Evolutionary conservation across 2,797 vertebrate species (phyloP).

Genomic region (Sparus aurata): DNA sequence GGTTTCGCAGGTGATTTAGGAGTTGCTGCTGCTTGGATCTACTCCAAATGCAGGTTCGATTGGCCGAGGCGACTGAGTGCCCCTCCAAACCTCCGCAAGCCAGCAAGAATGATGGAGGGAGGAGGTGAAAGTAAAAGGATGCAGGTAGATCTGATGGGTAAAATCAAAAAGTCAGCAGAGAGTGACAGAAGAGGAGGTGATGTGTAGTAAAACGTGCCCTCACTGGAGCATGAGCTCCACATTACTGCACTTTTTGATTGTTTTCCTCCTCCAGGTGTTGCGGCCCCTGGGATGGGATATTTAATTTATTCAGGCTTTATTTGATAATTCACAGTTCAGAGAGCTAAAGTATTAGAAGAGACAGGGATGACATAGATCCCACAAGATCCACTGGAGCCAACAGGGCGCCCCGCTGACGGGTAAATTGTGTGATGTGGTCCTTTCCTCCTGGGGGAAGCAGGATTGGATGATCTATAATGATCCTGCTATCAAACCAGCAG

Average conservation of each 20-base stretch:
- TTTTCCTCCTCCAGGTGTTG: constrained; percentile 16
- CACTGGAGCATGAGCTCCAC: constrained; percentile 21
- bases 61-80: constrained; percentile 51
- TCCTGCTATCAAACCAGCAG: constrained; percentile 51
- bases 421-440: constrained; percentile 52
- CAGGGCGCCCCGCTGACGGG: constrained; percentile 26
- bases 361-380: constrained; percentile 31
- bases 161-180: constrained; percentile 45
- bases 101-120: constrained; percentile 52
- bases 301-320: constrained; percentile 38
- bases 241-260: constrained; percentile 24
- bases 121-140: constrained; percentile 33
- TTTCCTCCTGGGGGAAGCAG: constrained; percentile 26
- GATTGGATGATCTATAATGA: constrained; percentile 52
- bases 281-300: constrained; percentile 11
- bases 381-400: constrained; percentile 24
- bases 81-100: constrained; percentile 51
- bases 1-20: constrained; percentile 62
- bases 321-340: constrained; percentile 37
- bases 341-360: constrained; percentile 5
- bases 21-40: constrained; percentile 58
- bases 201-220: background rate
- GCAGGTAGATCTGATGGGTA: constrained; percentile 20
- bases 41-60: constrained; percentile 56
- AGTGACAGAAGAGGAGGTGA: constrained; percentile 1